These are phyloP conservation scores for Gobio gobio DNA, from an alignment of 2,113 vertebrate genomes.

Conservation along the genomic window DNA sequence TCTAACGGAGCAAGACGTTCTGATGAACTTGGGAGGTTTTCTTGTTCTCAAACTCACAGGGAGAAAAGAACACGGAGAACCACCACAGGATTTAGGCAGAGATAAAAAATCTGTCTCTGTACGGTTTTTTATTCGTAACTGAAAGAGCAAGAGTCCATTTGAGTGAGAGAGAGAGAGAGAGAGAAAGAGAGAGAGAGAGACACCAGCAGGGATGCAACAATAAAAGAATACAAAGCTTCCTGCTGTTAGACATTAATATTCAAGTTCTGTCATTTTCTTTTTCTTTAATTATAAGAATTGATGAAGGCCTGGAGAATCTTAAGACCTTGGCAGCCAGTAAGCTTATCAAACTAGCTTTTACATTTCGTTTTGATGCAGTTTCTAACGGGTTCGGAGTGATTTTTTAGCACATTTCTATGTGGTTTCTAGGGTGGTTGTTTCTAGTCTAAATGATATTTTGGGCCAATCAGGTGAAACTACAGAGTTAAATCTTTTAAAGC, in stretches of 20 bases:
- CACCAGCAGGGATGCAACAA: neutral
- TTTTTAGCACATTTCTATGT: no score
- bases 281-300: neutral
- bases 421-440: no score
- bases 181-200: neutral
- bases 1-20: conserved; percentile 45
- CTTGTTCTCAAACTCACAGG: conserved; percentile 1
- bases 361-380: no score
- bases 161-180: neutral
- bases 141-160: neutral
- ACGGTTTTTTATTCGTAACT: neutral
- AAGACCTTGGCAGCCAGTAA: neutral
- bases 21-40: conserved; percentile 26
- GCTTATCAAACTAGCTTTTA: neutral
- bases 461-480: neutral
- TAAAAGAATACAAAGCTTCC: neutral
- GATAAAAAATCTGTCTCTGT: neutral
- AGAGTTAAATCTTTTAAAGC: neutral
- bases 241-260: conserved; percentile 22
- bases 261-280: neutral
- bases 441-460: neutral
- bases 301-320: neutral
- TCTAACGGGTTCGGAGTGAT: no score
- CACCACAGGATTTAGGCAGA: neutral
- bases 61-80: conserved; percentile 49